These are phyloP conservation scores for Graphium colonna DNA, from an alignment of 2,888 invertebrate genomes.

Conservation along the genomic window DNA sequence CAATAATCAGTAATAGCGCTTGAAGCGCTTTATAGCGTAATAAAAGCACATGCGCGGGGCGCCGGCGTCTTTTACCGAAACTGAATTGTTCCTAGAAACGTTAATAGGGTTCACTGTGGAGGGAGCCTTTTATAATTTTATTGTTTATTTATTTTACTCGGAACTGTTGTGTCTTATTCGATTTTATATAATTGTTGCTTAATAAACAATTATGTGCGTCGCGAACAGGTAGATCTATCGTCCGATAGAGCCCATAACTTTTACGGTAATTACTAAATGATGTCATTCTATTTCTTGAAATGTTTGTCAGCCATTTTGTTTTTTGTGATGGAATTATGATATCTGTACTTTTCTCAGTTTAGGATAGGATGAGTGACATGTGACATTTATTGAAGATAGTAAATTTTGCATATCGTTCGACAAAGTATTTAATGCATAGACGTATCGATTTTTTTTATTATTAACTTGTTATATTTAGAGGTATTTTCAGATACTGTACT, in stretches of 20 bases:
- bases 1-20: conserved; percentile 48
- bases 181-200: conserved; percentile 32
- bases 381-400: no score
- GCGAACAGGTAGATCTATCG: not conserved
- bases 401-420: no score
- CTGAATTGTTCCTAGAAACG: conserved; percentile 38
- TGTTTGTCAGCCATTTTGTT: not conserved
- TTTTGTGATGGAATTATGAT: no score
- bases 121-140: conserved; percentile 35
- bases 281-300: not conserved
- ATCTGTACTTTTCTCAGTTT: no score
- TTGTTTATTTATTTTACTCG: conserved; percentile 43
- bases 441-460: no score
- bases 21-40: conserved; percentile 44
- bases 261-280: not conserved
- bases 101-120: conserved; percentile 35
- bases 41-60: conserved; percentile 36
- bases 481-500: no score
- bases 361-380: no score
- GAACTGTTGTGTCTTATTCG: conserved; percentile 40
- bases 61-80: conserved; percentile 38
- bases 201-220: conserved; percentile 19
- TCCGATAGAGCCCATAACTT: not conserved
- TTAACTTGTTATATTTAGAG: no score
- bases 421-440: no score